Base-by-base conservation (phyloP, 2,888 invertebrate species). In the Unio pictorum region DNA sequence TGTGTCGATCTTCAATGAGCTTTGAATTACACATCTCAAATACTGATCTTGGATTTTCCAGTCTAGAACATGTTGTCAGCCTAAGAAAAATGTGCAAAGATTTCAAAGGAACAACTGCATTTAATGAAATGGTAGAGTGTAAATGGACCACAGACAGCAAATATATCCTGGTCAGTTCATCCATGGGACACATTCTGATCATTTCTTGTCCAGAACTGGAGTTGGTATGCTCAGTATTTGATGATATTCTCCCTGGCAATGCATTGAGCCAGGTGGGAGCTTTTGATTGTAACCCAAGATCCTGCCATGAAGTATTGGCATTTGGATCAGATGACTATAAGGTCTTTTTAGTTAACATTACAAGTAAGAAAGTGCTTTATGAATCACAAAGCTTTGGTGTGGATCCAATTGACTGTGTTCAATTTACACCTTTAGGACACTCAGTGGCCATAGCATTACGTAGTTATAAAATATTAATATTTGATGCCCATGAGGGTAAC, bases 81-180 rank as follows among this genome's bases (percentile, higher is more conserved):
- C 59, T 77, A 17, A 59, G 59, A 55, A 63, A 57, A 57, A 15
- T 72, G 45, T 66, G 73, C 26, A 62, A 67, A 23, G 70, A 64
- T 15, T 78, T 79, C 17, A 65, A 66, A 30, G 73, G 75, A n/a
- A 58, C 63, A 5, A 68, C 67, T 20, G 34, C 59, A 1, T 79
- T 76, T 62, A 80, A 81, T 23, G 86, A 86, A 60, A 73, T 78
- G 62, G 72, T 81, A 5, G 81, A 81, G 34, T 84, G 84, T 64
- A 83, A 81, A 62, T 87, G 85, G 81, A 86, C 87, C 1, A 80
- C 82, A 0, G 83, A 87, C 66, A 82, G 84, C 66, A 64, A 69
- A 17, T 71, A 72, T 62, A 67, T 87, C 34, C 84, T 83, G 15
- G 74, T 85, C 20, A 81, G 83, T 70, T 75, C 81, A 5, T 80